Evolutionary conservation across 23 tunicate genomes (phyloP), one percentile per base, ranked within the genome.

Genomic region (Styela clava): DNA sequence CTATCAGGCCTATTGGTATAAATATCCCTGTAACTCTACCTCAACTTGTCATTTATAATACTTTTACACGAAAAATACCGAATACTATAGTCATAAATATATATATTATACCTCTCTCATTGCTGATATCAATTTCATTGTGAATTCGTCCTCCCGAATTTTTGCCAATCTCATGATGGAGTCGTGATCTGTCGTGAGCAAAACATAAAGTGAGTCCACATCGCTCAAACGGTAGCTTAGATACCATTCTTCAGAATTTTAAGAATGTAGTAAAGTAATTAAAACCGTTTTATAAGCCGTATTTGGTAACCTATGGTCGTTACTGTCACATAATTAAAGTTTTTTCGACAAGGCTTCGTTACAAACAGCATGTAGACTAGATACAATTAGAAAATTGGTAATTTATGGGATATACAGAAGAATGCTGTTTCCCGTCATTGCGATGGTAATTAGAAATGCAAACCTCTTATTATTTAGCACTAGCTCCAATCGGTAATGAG

Each of bases 41-140:
- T n/a, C n/a, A n/a, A n/a, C n/a, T n/a, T n/a, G n/a, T n/a, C n/a
- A n/a, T n/a, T n/a, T n/a, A n/a, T n/a, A n/a, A n/a, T n/a, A n/a
- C n/a, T n/a, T n/a, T n/a, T n/a, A n/a, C n/a, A n/a, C n/a, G n/a
- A n/a, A n/a, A n/a, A n/a, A n/a, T n/a, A n/a, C n/a, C n/a, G n/a
- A n/a, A n/a, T n/a, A n/a, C n/a, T n/a, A n/a, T n/a, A n/a, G n/a
- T n/a, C n/a, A n/a, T n/a, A n/a, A n/a, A n/a, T n/a, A n/a, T n/a
- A n/a, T n/a, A n/a, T n/a, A n/a, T n/a, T n/a, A 30, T 23, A 76
- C 81, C 67, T 76, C 81, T 51, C 65, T 76, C 81, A 76, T 76
- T 36, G 81, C 64, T 31, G 81, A 52, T n/a, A 76, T 76, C 27
- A 76, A 52, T 16, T 76, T 76, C 27, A 29, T 44, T 29, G 65